Conservation (phyloP, 2,113 vertebrate genomes). For the Laticauda colubrina region DNA sequence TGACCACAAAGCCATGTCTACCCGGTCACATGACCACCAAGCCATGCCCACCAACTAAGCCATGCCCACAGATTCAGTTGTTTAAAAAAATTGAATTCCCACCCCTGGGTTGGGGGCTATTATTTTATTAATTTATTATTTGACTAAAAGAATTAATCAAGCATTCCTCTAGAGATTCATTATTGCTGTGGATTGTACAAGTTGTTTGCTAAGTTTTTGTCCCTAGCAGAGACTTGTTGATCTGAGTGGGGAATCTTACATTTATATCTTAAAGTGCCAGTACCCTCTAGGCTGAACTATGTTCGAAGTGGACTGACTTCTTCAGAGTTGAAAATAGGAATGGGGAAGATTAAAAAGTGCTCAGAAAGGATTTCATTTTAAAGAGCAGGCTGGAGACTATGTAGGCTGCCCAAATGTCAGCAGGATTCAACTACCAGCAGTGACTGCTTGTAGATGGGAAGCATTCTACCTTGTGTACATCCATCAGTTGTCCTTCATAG, state of each 20-base stretch:
- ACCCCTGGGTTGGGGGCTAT: too few relatives aligned
- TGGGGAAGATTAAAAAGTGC: neutral
- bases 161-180: neutral
- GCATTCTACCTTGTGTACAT: neutral
- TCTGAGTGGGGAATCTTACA: neutral
- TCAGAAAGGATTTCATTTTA: neutral
- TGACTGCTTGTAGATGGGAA: neutral
- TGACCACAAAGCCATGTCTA: too few relatives aligned
- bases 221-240: neutral
- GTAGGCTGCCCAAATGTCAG: neutral
- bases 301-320: neutral
- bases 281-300: neutral
- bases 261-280: neutral
- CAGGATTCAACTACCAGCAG: neutral
- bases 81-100: too few relatives aligned
- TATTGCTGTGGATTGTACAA: neutral
- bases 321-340: neutral
- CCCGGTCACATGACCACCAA: too few relatives aligned
- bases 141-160: neutral
- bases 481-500: neutral
- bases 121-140: too few relatives aligned
- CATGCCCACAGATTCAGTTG: too few relatives aligned
- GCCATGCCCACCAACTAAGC: too few relatives aligned
- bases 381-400: neutral
- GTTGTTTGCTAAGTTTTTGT: neutral